Base-by-base conservation (phyloP, 2,113 vertebrate genomes). In the Catharus minimus region DNA sequence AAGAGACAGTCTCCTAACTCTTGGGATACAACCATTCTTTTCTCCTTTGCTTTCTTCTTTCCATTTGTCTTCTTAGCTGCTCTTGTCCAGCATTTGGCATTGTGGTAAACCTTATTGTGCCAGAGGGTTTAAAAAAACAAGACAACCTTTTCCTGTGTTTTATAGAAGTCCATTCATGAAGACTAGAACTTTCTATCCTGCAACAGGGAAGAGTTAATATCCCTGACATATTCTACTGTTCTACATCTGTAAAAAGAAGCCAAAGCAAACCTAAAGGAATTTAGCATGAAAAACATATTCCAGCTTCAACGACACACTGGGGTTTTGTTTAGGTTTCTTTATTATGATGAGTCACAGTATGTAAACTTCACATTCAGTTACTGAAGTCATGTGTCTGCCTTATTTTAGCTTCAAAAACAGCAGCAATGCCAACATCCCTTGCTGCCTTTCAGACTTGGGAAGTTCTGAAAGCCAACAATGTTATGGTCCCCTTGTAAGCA, bases 301-400 rank as follows among this genome's bases (percentile, higher is more conserved):
- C 84, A 91, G 33, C 50, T 88, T 92, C 86, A 93, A 79, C 58
- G 67, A 92, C 64, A 91, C 52, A 36, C 62, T 82, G 56, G 50
- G 44, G 49, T 82, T 87, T 89, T 92, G 92, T 93, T 92, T 92
- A 91, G 69, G 64, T 87, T 94, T 84, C 91, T 90, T 84, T 69
- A 58, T 87, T 82, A 85, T 0, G 0, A 58, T 92, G 88, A 91
- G 71, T 90, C 93, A 95, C 32, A 76, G 56, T 87, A 87, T 50
- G 78, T 85, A 92, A 91, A 93, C 84, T 89, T 87, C 78, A 80
- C 64, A 82, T 52, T 47, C 47, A 73, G 60, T 91, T 79, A 73
- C 52, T 56, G 15, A 77, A 85, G 79, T 80, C 86, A 93, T 16
- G 11, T 47, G 72, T 56, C 60, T 92, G 82, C 64, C 86, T 94